Evolutionary conservation across 1,140 invertebrate species (phyloP).

Genomic region (Zaprionus davidi): DNA sequence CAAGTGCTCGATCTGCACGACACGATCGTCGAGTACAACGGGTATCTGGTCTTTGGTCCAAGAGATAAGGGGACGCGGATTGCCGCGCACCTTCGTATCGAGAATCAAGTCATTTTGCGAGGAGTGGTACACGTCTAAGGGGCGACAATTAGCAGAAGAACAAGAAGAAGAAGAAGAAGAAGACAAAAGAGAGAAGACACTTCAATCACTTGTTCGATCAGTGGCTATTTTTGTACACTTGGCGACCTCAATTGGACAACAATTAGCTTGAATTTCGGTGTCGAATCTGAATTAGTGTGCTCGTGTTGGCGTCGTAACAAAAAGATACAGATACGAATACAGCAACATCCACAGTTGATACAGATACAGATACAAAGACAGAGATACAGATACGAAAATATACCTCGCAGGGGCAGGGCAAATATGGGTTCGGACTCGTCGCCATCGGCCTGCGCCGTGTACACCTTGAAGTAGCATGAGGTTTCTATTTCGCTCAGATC

Average conservation of each 20-base stretch:
- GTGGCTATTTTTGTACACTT: slow-evolving; percentile 66
- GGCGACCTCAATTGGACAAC: slow-evolving; percentile 68
- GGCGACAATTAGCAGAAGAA: neutral
- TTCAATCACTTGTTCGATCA: slow-evolving; percentile 70
- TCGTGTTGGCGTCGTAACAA: slow-evolving; percentile 61
- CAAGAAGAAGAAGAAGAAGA: neutral
- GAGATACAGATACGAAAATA: slow-evolving; percentile 33
- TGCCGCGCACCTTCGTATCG: slow-evolving; percentile 90
- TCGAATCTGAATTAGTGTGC: slow-evolving; percentile 11
- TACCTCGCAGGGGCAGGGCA: slow-evolving; percentile 82
- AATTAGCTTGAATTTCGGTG: slow-evolving; percentile 29
- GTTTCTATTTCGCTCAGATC: slow-evolving; percentile 82
- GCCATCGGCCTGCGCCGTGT: slow-evolving; percentile 75
- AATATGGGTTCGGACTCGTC: slow-evolving; percentile 83
- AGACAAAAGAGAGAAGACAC: slow-evolving; percentile 33
- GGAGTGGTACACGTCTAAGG: slow-evolving; percentile 88
- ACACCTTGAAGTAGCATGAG: slow-evolving; percentile 83
- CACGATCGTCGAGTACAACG: slow-evolving; percentile 86
- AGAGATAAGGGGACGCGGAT: slow-evolving; percentile 89
- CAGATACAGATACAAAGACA: slow-evolving; percentile 35
- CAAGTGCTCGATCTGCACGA: slow-evolving; percentile 88
- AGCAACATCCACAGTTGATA: neutral
- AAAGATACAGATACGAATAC: slow-evolving; percentile 23
- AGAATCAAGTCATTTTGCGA: slow-evolving; percentile 90
- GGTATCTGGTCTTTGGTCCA: slow-evolving; percentile 91